Conservation (phyloP, 2,888 invertebrate species). For the Saturnia japonica region DNA sequence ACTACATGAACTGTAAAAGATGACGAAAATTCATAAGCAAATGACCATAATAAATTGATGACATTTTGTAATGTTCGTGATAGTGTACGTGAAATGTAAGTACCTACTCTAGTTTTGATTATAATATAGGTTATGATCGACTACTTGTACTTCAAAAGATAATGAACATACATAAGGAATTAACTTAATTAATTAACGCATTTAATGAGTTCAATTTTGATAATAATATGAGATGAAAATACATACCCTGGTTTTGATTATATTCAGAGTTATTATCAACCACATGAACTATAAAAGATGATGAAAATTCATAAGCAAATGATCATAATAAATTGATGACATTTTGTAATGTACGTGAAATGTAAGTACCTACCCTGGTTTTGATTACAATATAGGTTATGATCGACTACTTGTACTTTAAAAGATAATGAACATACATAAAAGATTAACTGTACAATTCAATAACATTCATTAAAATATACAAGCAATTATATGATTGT, state of each 20-base stretch:
- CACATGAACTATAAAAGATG: slow-evolving; percentile 11
- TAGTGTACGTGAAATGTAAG: background rate
- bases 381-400: background rate
- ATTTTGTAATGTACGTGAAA: background rate
- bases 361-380: background rate
- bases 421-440: background rate
- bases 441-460: background rate
- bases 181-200: no score
- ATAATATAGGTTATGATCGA: background rate
- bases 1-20: slow-evolving; percentile 14
- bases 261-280: slow-evolving; percentile 3
- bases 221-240: background rate
- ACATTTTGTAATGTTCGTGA: no score
- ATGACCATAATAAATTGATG: no score
- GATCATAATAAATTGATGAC: background rate
- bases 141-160: slow-evolving; percentile 6
- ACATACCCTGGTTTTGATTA: background rate
- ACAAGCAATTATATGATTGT: background rate
- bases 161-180: no score
- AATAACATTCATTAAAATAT: background rate
- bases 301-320: background rate
- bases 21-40: background rate
- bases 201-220: slow-evolving; percentile 8
- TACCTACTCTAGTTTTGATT: background rate
- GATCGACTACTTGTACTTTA: background rate